Evolutionary conservation across 2,888 invertebrate species (phyloP).

Genomic region (Phanerotoma sp.): DNA sequence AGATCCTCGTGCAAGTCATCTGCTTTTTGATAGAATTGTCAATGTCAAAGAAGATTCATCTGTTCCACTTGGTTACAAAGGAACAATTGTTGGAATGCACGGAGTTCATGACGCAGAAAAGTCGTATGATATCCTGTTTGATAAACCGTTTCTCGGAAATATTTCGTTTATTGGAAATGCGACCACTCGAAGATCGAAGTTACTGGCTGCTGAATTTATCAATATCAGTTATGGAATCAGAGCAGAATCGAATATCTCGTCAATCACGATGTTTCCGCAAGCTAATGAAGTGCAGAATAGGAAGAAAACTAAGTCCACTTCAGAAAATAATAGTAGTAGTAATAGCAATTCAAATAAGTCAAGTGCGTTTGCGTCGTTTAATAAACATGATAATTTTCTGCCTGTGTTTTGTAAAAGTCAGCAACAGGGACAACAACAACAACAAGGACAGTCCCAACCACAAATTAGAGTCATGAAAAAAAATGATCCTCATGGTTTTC

Average conservation of each 20-base stretch:
- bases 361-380: constrained; percentile 38
- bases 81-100: constrained; percentile 78
- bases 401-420: constrained; percentile 25
- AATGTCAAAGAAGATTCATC: constrained; percentile 72
- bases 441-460: constrained; percentile 11
- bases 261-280: constrained; percentile 40
- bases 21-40: constrained; percentile 82
- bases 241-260: constrained; percentile 50
- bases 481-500: constrained; percentile 16
- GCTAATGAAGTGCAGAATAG: not conserved
- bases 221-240: constrained; percentile 64
- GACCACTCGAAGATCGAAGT: constrained; percentile 59
- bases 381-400: constrained; percentile 23
- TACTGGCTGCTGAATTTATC: constrained; percentile 61
- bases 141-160: constrained; percentile 65
- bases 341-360: constrained; percentile 15
- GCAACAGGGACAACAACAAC: constrained; percentile 1
- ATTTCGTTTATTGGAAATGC: constrained; percentile 23
- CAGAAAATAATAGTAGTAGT: constrained; percentile 21
- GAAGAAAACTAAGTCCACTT: constrained; percentile 10
- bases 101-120: constrained; percentile 63
- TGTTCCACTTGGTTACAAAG: constrained; percentile 80
- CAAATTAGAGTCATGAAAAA: constrained; percentile 33
- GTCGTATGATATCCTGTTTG: constrained; percentile 80
- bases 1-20: constrained; percentile 67